Conservation (phyloP, 2,888 invertebrate species). For the Trisateles emortualis region DNA sequence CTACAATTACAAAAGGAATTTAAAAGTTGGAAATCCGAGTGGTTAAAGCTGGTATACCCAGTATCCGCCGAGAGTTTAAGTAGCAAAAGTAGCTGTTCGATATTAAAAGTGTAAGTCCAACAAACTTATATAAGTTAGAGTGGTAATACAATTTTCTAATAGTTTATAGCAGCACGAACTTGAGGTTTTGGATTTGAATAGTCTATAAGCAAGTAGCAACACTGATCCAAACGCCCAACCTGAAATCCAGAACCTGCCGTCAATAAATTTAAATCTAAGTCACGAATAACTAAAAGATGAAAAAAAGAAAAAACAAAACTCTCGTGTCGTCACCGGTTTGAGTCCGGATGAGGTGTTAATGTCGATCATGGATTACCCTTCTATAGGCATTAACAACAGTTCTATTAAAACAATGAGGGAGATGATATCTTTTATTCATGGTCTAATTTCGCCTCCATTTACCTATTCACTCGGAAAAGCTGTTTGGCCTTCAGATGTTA, state of each 20-base stretch:
- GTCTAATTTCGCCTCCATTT: constrained; percentile 29
- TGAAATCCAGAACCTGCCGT: background rate
- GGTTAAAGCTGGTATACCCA: background rate
- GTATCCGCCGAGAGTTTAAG: background rate
- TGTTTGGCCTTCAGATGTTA: constrained; percentile 26
- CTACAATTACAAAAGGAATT: too few relatives aligned
- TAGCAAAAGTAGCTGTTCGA: background rate
- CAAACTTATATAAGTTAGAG: too few relatives aligned
- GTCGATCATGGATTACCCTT: constrained; percentile 17
- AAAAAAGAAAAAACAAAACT: background rate
- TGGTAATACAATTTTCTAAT: too few relatives aligned
- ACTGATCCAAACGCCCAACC: too few relatives aligned
- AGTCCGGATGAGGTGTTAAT: constrained; percentile 13
- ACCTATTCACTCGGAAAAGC: constrained; percentile 32
- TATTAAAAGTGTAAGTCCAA: background rate
- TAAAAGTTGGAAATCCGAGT: too few relatives aligned
- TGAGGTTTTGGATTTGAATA: too few relatives aligned
- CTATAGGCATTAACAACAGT: constrained; percentile 10
- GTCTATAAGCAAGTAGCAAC: too few relatives aligned
- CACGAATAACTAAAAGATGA: constrained; percentile 25
- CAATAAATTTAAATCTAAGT: constrained; percentile 26
- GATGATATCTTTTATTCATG: constrained; percentile 26
- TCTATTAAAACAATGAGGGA: constrained; percentile 23
- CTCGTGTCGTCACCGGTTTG: constrained; percentile 6
- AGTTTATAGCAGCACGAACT: background rate